Evolutionary conservation across 2,797 vertebrate genomes (phyloP).

Genomic region (Periophthalmus magnuspinnatus): DNA sequence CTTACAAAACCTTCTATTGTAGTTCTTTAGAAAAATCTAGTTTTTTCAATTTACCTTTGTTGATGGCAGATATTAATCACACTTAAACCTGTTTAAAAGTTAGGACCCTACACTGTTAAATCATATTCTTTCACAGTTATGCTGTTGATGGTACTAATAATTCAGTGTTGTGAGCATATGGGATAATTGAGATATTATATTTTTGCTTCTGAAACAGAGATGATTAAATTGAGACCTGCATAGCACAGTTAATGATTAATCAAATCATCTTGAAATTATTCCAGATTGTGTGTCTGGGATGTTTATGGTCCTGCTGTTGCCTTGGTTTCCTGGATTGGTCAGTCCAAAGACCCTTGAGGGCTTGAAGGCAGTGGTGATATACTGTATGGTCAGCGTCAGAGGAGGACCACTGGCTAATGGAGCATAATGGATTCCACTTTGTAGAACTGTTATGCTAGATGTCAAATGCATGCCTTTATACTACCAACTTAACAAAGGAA

Average conservation of each 20-base stretch:
- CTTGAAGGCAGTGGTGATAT: conserved; percentile 30
- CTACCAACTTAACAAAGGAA: not conserved
- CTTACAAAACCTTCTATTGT: conserved; percentile 66
- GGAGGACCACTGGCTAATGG: conserved; percentile 57
- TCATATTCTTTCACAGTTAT: too few relatives aligned
- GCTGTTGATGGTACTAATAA: too few relatives aligned
- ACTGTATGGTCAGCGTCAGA: conserved; percentile 56
- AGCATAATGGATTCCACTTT: conserved; percentile 61
- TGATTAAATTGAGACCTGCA: too few relatives aligned
- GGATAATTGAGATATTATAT: too few relatives aligned
- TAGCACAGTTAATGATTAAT: too few relatives aligned
- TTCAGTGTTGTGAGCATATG: too few relatives aligned
- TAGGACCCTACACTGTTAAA: too few relatives aligned
- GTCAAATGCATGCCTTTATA: not conserved
- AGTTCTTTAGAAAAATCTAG: conserved; percentile 46
- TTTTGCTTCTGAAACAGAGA: too few relatives aligned
- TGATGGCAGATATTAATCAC: not conserved
- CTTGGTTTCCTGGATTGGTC: conserved; percentile 14
- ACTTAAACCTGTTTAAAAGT: too few relatives aligned
- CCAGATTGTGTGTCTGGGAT: conserved; percentile 1
- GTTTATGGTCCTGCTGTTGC: conserved; percentile 22
- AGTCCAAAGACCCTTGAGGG: conserved; percentile 50
- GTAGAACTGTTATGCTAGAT: conserved; percentile 38
- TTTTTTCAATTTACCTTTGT: conserved; percentile 37
- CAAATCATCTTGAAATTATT: not conserved